Evolutionary conservation across 2,797 vertebrate species (phyloP).

Genomic region (Agapornis canus): DNA sequence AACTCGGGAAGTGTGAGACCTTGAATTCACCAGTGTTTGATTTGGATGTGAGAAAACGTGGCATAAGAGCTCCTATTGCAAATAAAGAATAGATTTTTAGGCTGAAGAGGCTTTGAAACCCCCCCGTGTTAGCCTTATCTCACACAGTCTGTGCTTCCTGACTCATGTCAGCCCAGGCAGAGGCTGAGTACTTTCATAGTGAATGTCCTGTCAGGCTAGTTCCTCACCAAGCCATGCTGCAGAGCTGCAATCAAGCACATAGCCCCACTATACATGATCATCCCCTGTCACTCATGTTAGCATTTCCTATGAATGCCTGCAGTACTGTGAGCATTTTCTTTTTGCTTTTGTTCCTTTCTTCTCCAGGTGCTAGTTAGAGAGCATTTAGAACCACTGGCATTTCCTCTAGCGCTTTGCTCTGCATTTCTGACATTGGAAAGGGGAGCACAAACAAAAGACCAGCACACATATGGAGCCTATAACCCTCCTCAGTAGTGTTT

Average conservation of each 20-base stretch:
- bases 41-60: background rate
- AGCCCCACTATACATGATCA: background rate
- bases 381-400: background rate
- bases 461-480: background rate
- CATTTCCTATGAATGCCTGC: background rate
- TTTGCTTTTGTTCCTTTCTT: background rate
- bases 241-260: background rate
- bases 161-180: background rate
- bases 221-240: background rate
- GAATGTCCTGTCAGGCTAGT: background rate
- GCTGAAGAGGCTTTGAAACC: background rate
- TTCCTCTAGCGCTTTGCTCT: background rate
- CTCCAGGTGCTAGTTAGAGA: background rate
- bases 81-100: background rate
- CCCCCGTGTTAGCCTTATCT: background rate
- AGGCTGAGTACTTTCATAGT: background rate
- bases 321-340: background rate
- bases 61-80: background rate
- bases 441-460: background rate
- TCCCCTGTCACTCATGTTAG: background rate
- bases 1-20: background rate
- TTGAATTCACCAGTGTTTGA: background rate
- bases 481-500: background rate
- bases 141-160: background rate
- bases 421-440: background rate